Percentiles rank a stretch among this genome's conserved stretches.
These are phyloP conservation scores for Phalloptychus januarius DNA, from an alignment of 2,797 vertebrate species.

Conservation along the genomic window DNA sequence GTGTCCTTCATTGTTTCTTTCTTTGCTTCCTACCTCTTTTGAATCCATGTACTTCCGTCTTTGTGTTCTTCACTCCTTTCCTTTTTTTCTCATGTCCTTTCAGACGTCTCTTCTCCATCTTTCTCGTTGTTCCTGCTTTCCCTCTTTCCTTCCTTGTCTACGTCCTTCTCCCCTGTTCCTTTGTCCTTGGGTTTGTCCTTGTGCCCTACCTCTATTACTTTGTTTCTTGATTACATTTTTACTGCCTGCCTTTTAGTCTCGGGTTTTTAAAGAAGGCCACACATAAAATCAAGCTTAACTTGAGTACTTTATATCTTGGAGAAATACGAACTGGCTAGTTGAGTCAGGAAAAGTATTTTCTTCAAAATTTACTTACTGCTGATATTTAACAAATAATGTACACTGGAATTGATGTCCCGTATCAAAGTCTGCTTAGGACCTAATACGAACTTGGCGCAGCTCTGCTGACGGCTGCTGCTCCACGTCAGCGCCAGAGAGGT, in stretches of 20 bases:
- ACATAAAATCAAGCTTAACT: not conserved
- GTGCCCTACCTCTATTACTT: not conserved
- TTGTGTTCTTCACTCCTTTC: not conserved
- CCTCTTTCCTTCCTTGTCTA: not conserved
- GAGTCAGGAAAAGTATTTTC: not conserved
- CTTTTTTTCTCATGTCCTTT: not conserved
- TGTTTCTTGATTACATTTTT: not conserved
- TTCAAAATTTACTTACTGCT: not conserved
- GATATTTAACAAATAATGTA: not conserved
- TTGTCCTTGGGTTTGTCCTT: not conserved
- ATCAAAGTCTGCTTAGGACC: not conserved
- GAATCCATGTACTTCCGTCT: not conserved
- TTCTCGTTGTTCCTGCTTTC: not conserved
- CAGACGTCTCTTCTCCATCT: not conserved
- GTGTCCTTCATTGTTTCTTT: not conserved
- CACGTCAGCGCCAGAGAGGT: conserved; percentile 33
- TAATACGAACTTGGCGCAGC: not conserved
- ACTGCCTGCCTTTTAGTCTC: not conserved
- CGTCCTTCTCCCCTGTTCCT: not conserved
- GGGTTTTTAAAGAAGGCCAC: not conserved
- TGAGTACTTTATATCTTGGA: not conserved
- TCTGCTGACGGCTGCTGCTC: conserved; percentile 23
- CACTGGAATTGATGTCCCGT: not conserved
- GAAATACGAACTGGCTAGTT: not conserved
- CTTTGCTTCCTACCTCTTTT: not conserved